Base-by-base conservation (phyloP, 23 tunicate genomes). In the Halocynthia aurantium region DNA sequence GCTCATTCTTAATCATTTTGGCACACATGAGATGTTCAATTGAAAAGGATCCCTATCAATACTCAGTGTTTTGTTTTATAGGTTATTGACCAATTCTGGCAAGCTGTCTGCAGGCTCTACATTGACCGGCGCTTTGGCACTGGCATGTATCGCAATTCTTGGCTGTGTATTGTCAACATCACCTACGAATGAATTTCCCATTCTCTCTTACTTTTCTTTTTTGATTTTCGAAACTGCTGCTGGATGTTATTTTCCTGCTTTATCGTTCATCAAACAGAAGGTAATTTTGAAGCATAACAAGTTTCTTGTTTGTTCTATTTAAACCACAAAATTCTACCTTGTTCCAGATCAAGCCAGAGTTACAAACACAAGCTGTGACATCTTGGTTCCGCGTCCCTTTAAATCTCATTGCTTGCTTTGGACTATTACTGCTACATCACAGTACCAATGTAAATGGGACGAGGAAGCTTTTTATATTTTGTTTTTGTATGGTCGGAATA, bases 301-400 rank as follows among this genome's bases (percentile, higher is more conserved):
- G 4, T 1, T 68, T 19, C 2, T 19, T 15, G n/a, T 15, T 11
- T 68, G 21, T 18, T 21, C 2, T 5, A 15, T 15, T 68, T 11
- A 18, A 68, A 18, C 12, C 13, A 1, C 12, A 15, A 68, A 11
- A 15, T 5, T 71, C 50, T 51, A 10, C 18, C 17, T 71, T 10
- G 9, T 4, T 54, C 7, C 53, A 82, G 62, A 62, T 84, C 52
- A 77, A 82, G 31, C 70, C 81, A 57, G 91, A 82, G 13, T 62
- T 81, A 75, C 73, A 77, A 13, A 79, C 81, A 20, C 31, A 62
- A 61, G 94, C 90, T 11, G 70, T 81, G 7, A 83, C 86, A 8
- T 53, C 94, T 5, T 93, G 98, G 98, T 93, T 93, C 51, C 76
- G 90, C 54, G 79, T 93, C 62, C 98, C 98, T 5, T 65, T 93